A percentile compares a stretch with the other conserved stretches of the same genome.
Conservation (phyloP, 2,797 vertebrate species). For the Macropodus opercularis region DNA sequence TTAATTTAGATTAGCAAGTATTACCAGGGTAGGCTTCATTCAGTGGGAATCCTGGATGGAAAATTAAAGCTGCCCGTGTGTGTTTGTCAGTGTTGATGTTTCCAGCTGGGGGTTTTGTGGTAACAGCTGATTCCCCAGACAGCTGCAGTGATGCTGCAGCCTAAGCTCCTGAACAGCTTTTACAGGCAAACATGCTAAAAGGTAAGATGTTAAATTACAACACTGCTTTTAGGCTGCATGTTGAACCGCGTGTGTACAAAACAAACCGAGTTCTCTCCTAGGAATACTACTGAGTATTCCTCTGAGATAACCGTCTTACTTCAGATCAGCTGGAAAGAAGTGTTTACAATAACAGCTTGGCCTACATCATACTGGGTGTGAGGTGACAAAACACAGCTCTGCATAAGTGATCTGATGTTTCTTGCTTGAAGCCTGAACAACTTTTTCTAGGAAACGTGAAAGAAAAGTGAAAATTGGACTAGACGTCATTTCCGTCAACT, state of each 20-base stretch:
- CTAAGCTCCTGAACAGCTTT: conserved; percentile 46
- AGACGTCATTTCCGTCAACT: too few species aligned
- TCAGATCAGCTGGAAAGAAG: conserved; percentile 21
- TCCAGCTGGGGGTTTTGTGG: conserved; percentile 33
- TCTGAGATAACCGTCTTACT: conserved; percentile 28
- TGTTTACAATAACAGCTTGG: conserved; percentile 24
- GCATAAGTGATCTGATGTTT: not conserved
- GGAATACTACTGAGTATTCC: conserved; percentile 43
- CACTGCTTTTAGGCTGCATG: conserved; percentile 26
- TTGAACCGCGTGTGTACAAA: conserved; percentile 34
- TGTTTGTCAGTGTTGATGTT: conserved; percentile 43
- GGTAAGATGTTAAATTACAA: conserved; percentile 57
- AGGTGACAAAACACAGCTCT: not conserved
- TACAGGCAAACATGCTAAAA: conserved; percentile 50
- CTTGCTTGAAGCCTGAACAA: too few species aligned
- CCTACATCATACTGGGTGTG: not conserved
- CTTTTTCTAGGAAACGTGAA: too few species aligned
- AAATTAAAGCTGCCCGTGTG: conserved; percentile 30
- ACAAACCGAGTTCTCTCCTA: conserved; percentile 26
- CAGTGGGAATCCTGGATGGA: not conserved
- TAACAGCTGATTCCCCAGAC: conserved; percentile 60
- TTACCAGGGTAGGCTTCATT: not conserved
- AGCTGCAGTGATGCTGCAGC: conserved; percentile 43
- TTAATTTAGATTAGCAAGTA: not conserved
- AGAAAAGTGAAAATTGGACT: too few species aligned